A percentile compares a stretch with the other conserved stretches of the same genome.
Evolutionary conservation across 2,888 invertebrate species (phyloP).

Genomic region (Syrphus vitripennis): DNA sequence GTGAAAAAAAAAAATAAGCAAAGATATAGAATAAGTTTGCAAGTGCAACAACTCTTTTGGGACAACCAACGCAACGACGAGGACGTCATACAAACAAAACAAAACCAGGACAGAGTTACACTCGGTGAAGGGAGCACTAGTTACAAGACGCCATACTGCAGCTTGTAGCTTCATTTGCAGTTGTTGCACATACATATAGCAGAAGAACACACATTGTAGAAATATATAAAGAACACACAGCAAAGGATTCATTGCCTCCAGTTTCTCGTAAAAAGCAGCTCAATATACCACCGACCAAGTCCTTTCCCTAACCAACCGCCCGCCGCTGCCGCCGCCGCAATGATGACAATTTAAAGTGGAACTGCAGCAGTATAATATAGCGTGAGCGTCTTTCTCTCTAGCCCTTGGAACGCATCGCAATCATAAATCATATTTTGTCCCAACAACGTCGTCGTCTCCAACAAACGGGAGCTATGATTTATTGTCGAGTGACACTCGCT

Average conservation of each 20-base stretch:
- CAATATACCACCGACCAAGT: background rate
- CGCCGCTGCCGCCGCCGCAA: too few species aligned
- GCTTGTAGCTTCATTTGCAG: constrained; percentile 69
- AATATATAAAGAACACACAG: constrained; percentile 37
- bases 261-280: background rate
- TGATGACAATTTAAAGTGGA: constrained; percentile 72
- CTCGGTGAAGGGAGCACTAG: constrained; percentile 53
- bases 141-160: constrained; percentile 61
- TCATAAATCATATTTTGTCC: constrained; percentile 70
- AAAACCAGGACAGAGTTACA: constrained; percentile 65
- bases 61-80: background rate
- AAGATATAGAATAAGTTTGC: background rate
- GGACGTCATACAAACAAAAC: constrained; percentile 31
- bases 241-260: constrained; percentile 42
- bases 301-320: background rate
- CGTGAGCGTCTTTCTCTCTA: background rate
- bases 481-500: constrained; percentile 65
- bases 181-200: constrained; percentile 50
- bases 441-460: constrained; percentile 59
- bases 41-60: constrained; percentile 28
- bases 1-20: background rate
- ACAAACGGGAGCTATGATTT: constrained; percentile 68
- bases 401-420: constrained; percentile 61
- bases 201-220: background rate
- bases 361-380: constrained; percentile 44